A percentile compares a stretch with the other conserved stretches of the same genome.
phyloP scores from a whole-genome alignment of 2,888 invertebrate species.

The Cheilosia grossa region DNA sequence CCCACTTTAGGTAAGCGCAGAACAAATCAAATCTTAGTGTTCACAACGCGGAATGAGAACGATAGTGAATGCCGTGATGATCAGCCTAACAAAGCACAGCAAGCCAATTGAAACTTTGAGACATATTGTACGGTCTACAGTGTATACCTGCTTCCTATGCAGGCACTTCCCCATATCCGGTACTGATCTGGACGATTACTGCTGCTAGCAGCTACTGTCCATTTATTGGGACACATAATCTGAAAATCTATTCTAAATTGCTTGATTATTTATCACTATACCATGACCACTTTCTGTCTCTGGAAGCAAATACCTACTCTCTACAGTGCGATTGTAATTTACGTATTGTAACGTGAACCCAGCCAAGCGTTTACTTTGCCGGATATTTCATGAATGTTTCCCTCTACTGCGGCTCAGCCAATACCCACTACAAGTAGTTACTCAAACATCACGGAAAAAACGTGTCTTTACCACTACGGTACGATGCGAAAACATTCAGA shows the following conservation, averaged over 20 bases:
- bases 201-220: constrained; percentile 15
- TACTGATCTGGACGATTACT: constrained; percentile 41
- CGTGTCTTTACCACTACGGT: constrained; percentile 12
- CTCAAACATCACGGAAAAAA: constrained; percentile 26
- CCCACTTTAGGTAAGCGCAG: constrained; percentile 36
- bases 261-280: constrained; percentile 36
- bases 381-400: constrained; percentile 33
- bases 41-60: constrained; percentile 32
- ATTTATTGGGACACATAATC: constrained; percentile 32
- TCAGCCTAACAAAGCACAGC: constrained; percentile 23
- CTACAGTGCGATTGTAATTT: not conserved
- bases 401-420: constrained; percentile 6
- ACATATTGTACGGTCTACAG: constrained; percentile 14
- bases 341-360: constrained; percentile 10
- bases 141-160: constrained; percentile 37
- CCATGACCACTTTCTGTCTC: constrained; percentile 26
- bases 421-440: constrained; percentile 13
- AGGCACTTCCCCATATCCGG: constrained; percentile 47
- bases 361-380: constrained; percentile 41
- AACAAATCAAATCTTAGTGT: constrained; percentile 44
- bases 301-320: constrained; percentile 5
- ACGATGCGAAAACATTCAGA: constrained; percentile 21
- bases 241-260: constrained; percentile 36
- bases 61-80: constrained; percentile 9
- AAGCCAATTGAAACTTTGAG: constrained; percentile 51